Conservation (phyloP, 2,888 invertebrate genomes). For the Colletes collaris region DNA sequence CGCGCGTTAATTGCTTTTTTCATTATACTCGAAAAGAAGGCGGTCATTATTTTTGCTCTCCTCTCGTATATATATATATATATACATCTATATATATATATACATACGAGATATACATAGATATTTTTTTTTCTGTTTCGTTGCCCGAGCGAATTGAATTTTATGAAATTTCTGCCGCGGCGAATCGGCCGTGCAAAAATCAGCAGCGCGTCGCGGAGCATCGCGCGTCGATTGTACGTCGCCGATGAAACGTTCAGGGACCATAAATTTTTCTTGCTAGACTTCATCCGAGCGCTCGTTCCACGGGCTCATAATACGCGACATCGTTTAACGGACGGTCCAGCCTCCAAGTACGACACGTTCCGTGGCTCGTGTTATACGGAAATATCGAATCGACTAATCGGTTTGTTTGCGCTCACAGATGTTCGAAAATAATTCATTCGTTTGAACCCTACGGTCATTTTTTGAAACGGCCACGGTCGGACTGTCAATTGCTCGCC, state of each 20-base stretch:
- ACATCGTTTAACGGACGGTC: too few species aligned
- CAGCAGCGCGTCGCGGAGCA: not conserved
- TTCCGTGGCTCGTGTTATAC: too few species aligned
- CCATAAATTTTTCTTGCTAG: not conserved
- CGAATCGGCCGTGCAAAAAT: conserved; percentile 11
- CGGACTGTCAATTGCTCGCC: too few species aligned
- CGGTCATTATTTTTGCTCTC: conserved; percentile 43
- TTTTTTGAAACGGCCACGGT: too few species aligned
- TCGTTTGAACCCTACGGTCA: too few species aligned
- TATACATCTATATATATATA: not conserved
- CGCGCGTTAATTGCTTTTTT: conserved; percentile 52
- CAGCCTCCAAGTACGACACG: too few species aligned
- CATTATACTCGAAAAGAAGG: conserved; percentile 50
- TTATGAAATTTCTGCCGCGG: conserved; percentile 16
- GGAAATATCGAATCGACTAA: too few species aligned
- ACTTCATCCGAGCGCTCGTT: not conserved
- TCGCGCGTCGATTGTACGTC: not conserved
- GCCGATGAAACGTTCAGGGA: conserved; percentile 5
- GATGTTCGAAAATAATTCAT: too few species aligned
- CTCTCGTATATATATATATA: conserved; percentile 3
- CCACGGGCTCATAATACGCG: too few species aligned
- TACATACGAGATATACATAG: too few species aligned
- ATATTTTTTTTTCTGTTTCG: not conserved
- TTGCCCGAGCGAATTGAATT: conserved; percentile 23
- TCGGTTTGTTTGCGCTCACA: too few species aligned